These are phyloP conservation scores for Ephydatia muelleri DNA, from an alignment of 37 sponge, comb jelly and placozoan species.

Conservation along the genomic window DNA sequence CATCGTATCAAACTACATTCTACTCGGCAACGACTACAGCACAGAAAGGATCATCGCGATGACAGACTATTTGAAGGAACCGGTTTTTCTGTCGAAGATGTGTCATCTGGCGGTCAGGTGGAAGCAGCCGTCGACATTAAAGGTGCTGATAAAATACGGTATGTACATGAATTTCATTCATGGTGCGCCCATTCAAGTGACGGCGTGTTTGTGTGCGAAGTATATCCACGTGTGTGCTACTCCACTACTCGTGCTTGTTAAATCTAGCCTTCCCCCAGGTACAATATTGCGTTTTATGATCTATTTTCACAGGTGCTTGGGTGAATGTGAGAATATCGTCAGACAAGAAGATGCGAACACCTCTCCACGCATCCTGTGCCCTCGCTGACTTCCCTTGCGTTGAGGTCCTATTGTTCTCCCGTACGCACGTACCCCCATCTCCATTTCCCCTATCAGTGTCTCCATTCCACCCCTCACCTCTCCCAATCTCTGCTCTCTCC, in stretches of 20 bases:
- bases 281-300: neutral
- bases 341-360: neutral
- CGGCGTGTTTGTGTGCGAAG: too few species aligned
- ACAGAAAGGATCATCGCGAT: neutral
- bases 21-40: neutral
- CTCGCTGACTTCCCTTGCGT: neutral
- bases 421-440: neutral
- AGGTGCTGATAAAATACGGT: constrained; percentile 2
- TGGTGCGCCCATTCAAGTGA: too few species aligned
- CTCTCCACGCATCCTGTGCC: constrained; percentile 9
- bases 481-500: neutral
- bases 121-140: neutral
- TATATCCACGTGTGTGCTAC: too few species aligned
- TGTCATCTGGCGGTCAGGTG: neutral
- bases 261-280: too few species aligned
- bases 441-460: too few species aligned
- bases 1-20: neutral
- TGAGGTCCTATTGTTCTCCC: neutral
- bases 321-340: neutral
- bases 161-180: neutral
- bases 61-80: neutral
- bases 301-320: constrained; percentile 1
- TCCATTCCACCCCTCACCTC: too few species aligned
- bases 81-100: constrained; percentile 4
- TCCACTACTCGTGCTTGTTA: too few species aligned